Evolutionary conservation across 1,140 invertebrate genomes (phyloP).

Genomic region (Drosophila paulistorum): DNA sequence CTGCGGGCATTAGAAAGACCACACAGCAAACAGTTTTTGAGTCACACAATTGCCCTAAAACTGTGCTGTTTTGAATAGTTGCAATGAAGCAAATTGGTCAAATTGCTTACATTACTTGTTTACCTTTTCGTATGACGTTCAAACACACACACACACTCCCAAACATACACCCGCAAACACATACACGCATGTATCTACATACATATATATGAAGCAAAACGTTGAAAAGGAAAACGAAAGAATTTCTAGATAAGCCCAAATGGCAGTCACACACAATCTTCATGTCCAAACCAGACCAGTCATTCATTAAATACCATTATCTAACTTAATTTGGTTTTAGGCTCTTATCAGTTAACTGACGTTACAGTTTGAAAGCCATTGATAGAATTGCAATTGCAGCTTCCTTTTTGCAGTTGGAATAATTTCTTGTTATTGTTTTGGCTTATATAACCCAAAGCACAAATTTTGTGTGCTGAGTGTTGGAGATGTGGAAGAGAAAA

Average conservation of each 20-base stretch:
- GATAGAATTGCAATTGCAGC: constrained; percentile 25
- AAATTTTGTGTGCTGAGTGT: neutral
- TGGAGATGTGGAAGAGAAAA: constrained; percentile 24
- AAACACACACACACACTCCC: neutral
- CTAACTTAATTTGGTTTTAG: constrained; percentile 28
- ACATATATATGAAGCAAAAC: neutral
- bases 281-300: constrained; percentile 12
- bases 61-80: constrained; percentile 4
- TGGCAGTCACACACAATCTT: constrained; percentile 5
- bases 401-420: constrained; percentile 12
- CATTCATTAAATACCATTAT: constrained; percentile 50
- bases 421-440: neutral
- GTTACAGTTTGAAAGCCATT: constrained; percentile 50
- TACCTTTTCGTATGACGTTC: neutral
- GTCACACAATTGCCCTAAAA: constrained; percentile 24
- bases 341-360: constrained; percentile 21
- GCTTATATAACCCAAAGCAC: constrained; percentile 54
- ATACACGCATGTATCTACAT: neutral
- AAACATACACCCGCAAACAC: neutral
- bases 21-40: constrained; percentile 18
- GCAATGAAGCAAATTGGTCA: constrained; percentile 5
- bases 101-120: neutral
- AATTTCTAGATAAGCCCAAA: constrained; percentile 46
- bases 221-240: constrained; percentile 15
- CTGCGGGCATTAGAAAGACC: constrained; percentile 32